Percentiles rank a stretch among this genome's conserved stretches.
Evolutionary conservation across 2,797 vertebrate genomes (phyloP).

Genomic region (Notolepis coatsorum): DNA sequence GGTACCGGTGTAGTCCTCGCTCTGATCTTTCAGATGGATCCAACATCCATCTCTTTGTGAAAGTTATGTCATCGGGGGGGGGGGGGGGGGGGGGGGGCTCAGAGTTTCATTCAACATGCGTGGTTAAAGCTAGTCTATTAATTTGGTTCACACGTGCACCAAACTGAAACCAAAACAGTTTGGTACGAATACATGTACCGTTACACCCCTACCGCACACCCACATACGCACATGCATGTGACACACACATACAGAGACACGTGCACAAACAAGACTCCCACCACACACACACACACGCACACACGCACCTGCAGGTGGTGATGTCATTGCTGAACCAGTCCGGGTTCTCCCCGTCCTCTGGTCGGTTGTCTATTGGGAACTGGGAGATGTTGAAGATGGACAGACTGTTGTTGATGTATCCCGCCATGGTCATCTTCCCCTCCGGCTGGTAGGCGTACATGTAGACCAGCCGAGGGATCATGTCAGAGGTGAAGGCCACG

Average conservation of each 20-base stretch:
- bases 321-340: conserved; percentile 76
- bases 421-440: conserved; percentile 78
- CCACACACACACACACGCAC: conserved; percentile 13
- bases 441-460: conserved; percentile 85
- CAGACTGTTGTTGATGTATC: conserved; percentile 94
- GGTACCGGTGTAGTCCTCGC: no score
- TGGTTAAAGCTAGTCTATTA: no score
- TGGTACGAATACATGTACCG: no score
- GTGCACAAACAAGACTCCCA: not conserved
- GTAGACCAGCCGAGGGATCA: conserved; percentile 96
- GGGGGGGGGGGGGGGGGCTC: no score
- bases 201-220: no score
- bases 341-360: conserved; percentile 71
- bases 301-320: conserved; percentile 88
- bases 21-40: no score
- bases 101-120: no score
- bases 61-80: no score
- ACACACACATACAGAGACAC: not conserved
- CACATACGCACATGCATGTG: not conserved
- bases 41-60: no score
- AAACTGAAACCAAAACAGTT: no score
- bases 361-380: conserved; percentile 69
- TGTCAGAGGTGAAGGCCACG: conserved; percentile 98
- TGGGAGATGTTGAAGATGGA: conserved; percentile 88
- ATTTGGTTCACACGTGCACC: no score